Base-by-base conservation (phyloP, 2,797 vertebrate genomes). In the Rallus crepitans region DNA sequence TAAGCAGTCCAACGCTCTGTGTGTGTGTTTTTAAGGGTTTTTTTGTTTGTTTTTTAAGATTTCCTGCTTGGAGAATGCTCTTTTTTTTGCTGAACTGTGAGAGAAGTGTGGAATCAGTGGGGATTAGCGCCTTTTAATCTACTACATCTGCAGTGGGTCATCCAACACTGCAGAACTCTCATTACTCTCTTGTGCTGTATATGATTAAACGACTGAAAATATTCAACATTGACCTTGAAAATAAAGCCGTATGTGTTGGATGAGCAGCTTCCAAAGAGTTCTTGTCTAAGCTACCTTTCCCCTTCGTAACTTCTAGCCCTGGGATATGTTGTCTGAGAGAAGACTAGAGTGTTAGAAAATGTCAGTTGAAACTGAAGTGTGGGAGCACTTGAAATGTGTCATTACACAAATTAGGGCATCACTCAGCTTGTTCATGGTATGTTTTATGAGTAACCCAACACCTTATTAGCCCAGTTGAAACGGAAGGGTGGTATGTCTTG, bases 81-180 rank as follows among this genome's bases (percentile, higher is more conserved):
- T 88, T 96, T 98, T 96, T 89, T 96, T 89, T 71, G 33, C 89
- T 93, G 92, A 96, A 97, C 88, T 81, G 90, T 19, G 83, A 97
- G 96, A 97, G 92, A 91, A 96, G 93, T 75, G 42, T 60, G 37
- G 79, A 96, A 97, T 96, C 89, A 95, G 91, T 77, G 57, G 96
- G 95, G 97, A 98, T 98, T 98, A 98, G 95, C 57, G 82, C 97
- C 96, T 98, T 97, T 97, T 98, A 98, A 98, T 98, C 98, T 98
- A 96, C 97, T 98, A 95, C 98, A 98, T 98, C 97, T 98, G 98
- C 90, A 95, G 88, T 53, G 84, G 98, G 95, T 97, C 97, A 96
- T 80, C 95, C 89, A 96, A 40, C 68, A 72, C 95, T 94, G 68
- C 69, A 75, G 48, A 89, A 79, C 80, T 93, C 90, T 97, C 94